phyloP scores from a whole-genome alignment of 2,113 vertebrate genomes.

The Grammomys surdaster region DNA sequence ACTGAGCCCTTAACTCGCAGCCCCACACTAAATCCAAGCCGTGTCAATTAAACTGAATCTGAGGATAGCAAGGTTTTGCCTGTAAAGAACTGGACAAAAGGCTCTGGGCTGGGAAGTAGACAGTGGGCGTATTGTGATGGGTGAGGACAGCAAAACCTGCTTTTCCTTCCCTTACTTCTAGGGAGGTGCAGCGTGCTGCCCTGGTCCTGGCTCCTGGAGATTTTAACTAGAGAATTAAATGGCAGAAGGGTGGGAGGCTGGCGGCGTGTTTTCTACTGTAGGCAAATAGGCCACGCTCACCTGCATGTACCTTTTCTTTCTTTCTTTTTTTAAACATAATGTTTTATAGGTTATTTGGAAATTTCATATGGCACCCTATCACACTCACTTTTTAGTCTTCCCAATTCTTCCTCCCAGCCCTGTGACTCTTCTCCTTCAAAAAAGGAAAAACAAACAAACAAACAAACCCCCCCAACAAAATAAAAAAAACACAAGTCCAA shows the following conservation, averaged over 20 bases:
- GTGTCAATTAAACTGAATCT: neutral
- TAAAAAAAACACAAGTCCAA: neutral
- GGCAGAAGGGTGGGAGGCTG: no score
- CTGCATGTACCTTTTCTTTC: no score
- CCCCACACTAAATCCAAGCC: neutral
- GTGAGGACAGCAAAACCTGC: neutral
- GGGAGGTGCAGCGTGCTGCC: neutral
- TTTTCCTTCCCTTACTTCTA: neutral
- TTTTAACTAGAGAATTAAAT: no score
- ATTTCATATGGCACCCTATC: neutral
- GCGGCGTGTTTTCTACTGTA: neutral
- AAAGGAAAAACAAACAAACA: neutral
- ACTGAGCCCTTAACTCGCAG: neutral
- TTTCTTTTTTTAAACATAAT: neutral
- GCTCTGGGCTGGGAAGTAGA: neutral
- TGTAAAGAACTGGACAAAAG: neutral
- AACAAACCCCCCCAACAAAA: neutral
- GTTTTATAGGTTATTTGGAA: neutral
- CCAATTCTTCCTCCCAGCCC: neutral
- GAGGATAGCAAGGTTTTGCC: neutral
- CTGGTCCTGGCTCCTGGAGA: no score
- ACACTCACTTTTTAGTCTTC: neutral
- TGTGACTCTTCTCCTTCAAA: neutral
- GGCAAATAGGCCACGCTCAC: neutral
- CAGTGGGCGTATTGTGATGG: fast-evolving